These are phyloP conservation scores for Teleogryllus occipitalis DNA, from an alignment of 1,140 invertebrate species.

Conservation along the genomic window DNA sequence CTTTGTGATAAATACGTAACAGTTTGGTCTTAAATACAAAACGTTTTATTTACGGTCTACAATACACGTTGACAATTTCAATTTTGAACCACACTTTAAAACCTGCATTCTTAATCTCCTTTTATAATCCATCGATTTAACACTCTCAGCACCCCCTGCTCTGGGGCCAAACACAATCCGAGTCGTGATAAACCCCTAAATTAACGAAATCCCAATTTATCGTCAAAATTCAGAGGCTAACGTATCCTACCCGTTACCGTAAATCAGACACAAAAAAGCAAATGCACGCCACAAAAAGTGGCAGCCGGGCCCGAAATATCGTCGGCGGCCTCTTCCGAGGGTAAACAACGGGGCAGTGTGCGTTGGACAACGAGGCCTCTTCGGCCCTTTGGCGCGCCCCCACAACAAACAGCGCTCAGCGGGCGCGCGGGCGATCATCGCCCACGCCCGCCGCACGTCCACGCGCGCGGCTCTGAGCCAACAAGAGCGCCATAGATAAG, in stretches of 20 bases:
- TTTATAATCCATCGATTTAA: too few species aligned
- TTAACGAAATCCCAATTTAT: background rate
- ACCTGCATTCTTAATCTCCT: too few species aligned
- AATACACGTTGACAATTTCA: too few species aligned
- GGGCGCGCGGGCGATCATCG: background rate
- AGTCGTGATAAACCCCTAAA: background rate
- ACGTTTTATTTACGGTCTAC: too few species aligned
- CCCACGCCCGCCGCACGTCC: background rate
- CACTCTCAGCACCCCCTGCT: too few species aligned
- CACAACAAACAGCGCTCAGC: background rate
- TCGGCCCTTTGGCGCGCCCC: background rate
- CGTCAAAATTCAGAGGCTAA: background rate
- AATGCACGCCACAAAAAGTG: background rate
- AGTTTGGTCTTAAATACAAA: too few species aligned
- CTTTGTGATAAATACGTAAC: too few species aligned
- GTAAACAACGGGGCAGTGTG: background rate
- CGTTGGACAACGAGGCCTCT: background rate
- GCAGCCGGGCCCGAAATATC: background rate
- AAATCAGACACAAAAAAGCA: background rate
- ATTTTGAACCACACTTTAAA: too few species aligned
- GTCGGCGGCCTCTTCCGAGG: background rate
- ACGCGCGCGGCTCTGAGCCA: background rate
- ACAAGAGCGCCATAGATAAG: background rate
- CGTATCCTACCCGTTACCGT: background rate
- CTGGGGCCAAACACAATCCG: background rate